Conservation (phyloP, 2,888 invertebrate species). For the Andricus curvator region DNA sequence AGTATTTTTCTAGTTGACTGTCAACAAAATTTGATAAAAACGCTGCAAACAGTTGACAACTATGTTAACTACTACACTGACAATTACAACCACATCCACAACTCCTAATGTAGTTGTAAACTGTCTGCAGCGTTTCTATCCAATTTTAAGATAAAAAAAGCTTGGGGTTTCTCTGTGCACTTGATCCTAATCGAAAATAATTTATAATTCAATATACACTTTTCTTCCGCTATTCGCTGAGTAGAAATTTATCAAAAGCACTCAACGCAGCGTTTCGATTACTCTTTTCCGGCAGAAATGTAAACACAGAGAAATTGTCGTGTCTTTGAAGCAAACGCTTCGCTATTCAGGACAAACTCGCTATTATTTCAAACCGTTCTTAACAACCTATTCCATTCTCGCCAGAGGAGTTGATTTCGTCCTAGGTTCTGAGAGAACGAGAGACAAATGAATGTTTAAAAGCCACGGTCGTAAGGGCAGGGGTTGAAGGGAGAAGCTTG, state of each 20-base stretch:
- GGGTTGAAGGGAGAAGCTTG: slow-evolving; percentile 41
- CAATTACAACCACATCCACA: too few relatives aligned
- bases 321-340: not conserved
- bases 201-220: not conserved
- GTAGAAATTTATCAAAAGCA: not conserved
- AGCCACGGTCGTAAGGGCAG: slow-evolving; percentile 41
- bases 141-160: too few relatives aligned
- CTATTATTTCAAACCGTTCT: not conserved
- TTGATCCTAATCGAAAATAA: too few relatives aligned
- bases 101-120: too few relatives aligned
- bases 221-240: not conserved
- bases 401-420: slow-evolving; percentile 43
- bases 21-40: too few relatives aligned
- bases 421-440: slow-evolving; percentile 44
- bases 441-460: slow-evolving; percentile 55
- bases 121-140: too few relatives aligned
- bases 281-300: not conserved
- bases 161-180: too few relatives aligned
- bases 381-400: not conserved
- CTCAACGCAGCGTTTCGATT: not conserved
- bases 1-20: too few relatives aligned
- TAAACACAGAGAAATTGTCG: not conserved
- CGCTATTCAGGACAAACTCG: not conserved
- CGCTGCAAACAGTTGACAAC: too few relatives aligned
- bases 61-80: too few relatives aligned